A percentile compares a stretch with the other conserved stretches of the same genome.
These are phyloP conservation scores for Apamea sordens DNA, from an alignment of 2,888 invertebrate genomes.

Conservation along the genomic window DNA sequence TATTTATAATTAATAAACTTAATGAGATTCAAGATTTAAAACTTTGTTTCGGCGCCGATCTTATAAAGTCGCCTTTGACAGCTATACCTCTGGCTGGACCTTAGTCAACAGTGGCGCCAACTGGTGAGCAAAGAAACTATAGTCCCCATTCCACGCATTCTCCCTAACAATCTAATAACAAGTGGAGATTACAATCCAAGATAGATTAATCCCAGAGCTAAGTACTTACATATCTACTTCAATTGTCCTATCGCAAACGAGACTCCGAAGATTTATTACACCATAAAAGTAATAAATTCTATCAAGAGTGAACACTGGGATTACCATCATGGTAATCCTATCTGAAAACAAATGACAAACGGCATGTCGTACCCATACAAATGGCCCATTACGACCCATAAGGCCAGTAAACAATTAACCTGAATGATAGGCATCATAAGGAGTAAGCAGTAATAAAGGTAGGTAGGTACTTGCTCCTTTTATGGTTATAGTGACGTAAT, in stretches of 20 bases:
- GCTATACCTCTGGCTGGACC: no score
- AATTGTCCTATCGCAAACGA: slow-evolving; percentile 20
- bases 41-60: no score
- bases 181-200: slow-evolving; percentile 1
- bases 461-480: slow-evolving; percentile 34
- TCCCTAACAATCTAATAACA: no score
- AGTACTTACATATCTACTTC: neutral
- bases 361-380: slow-evolving; percentile 36
- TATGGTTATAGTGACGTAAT: slow-evolving; percentile 58
- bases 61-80: no score
- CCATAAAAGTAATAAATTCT: slow-evolving; percentile 15
- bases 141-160: neutral
- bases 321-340: slow-evolving; percentile 26
- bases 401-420: slow-evolving; percentile 58
- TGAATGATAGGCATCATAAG: slow-evolving; percentile 61
- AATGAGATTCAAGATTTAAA: no score
- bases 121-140: no score
- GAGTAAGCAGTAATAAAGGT: slow-evolving; percentile 30
- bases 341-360: slow-evolving; percentile 39
- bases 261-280: slow-evolving; percentile 17
- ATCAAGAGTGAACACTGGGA: neutral
- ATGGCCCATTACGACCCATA: slow-evolving; percentile 48
- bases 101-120: no score
- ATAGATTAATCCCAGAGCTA: slow-evolving; percentile 11
- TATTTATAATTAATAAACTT: no score